These are phyloP conservation scores for Psittacara wagleri DNA, from an alignment of 2,113 vertebrate genomes.

Conservation along the genomic window DNA sequence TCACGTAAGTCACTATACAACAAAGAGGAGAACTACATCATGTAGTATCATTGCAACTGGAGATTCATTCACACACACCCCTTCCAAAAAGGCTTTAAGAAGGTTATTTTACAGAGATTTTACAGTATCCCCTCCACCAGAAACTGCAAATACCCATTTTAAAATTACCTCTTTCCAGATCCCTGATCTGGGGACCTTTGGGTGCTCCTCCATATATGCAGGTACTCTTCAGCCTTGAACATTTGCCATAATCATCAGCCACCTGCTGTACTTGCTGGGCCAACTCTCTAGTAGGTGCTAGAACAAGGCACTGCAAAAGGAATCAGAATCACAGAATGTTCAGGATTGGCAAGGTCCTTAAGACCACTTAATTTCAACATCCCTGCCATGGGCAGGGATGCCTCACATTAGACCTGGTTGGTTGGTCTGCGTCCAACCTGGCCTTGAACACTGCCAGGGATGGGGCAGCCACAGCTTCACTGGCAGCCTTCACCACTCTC, in stretches of 20 bases:
- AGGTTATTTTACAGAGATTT: neutral
- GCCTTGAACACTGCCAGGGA: neutral
- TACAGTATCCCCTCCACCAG: neutral
- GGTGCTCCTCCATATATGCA: constrained; percentile 97
- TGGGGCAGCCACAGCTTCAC: neutral
- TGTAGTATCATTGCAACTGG: neutral
- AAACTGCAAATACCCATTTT: neutral
- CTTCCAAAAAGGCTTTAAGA: neutral
- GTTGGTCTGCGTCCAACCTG: neutral
- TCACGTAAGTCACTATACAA: neutral
- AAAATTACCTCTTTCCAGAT: constrained; percentile 91
- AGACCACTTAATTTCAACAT: neutral
- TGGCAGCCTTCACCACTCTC: neutral
- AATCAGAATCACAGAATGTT: neutral
- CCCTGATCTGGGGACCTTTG: constrained; percentile 97
- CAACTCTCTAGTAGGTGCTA: constrained; percentile 95
- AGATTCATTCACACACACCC: neutral
- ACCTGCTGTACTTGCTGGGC: constrained; percentile 99
- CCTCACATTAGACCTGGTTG: neutral
- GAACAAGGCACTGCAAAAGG: constrained; percentile 86
- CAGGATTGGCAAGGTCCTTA: neutral
- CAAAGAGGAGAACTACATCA: neutral
- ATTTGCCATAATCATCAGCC: constrained; percentile 92
- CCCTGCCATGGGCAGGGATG: neutral
- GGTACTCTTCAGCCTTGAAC: constrained; percentile 97